Percentiles rank a stretch among this genome's conserved stretches.
Evolutionary conservation across 1,140 invertebrate genomes (phyloP).

Genomic region (Pseudobourletiella spinata): DNA sequence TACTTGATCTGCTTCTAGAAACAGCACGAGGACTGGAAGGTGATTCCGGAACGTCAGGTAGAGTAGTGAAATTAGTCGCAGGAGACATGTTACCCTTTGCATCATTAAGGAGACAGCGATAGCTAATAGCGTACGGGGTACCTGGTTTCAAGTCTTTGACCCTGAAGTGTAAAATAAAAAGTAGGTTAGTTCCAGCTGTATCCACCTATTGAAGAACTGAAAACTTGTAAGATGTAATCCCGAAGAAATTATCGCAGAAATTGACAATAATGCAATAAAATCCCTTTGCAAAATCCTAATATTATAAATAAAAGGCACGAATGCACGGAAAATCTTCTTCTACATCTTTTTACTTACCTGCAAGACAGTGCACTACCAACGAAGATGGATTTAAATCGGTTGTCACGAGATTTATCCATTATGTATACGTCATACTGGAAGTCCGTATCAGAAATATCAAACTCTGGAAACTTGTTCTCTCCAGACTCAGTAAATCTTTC

Average conservation of each 20-base stretch:
- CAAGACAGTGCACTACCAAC: constrained; percentile 59
- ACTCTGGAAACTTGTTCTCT: constrained; percentile 39
- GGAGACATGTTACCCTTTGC: constrained; percentile 46
- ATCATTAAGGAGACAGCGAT: constrained; percentile 45
- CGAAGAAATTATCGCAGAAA: too few relatives aligned
- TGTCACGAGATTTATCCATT: constrained; percentile 64
- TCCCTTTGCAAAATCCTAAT: too few relatives aligned
- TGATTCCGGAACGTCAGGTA: constrained; percentile 56
- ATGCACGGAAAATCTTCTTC: constrained; percentile 7
- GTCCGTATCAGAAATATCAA: constrained; percentile 47
- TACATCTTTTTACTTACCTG: too few relatives aligned
- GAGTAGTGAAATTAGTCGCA: constrained; percentile 51
- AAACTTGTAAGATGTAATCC: background rate
- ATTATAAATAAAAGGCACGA: background rate
- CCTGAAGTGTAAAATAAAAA: constrained; percentile 41
- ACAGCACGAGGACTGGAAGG: constrained; percentile 50
- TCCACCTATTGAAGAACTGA: too few relatives aligned
- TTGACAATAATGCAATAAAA: too few relatives aligned
- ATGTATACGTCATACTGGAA: constrained; percentile 66
- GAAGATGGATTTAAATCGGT: constrained; percentile 70
- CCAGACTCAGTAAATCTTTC: constrained; percentile 49
- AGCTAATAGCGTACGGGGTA: constrained; percentile 66
- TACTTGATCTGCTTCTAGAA: constrained; percentile 49
- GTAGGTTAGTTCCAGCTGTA: too few relatives aligned
- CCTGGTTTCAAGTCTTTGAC: constrained; percentile 71